phyloP scores from a whole-genome alignment of 2,888 invertebrate genomes.

The Cryptocephalus primarius region DNA sequence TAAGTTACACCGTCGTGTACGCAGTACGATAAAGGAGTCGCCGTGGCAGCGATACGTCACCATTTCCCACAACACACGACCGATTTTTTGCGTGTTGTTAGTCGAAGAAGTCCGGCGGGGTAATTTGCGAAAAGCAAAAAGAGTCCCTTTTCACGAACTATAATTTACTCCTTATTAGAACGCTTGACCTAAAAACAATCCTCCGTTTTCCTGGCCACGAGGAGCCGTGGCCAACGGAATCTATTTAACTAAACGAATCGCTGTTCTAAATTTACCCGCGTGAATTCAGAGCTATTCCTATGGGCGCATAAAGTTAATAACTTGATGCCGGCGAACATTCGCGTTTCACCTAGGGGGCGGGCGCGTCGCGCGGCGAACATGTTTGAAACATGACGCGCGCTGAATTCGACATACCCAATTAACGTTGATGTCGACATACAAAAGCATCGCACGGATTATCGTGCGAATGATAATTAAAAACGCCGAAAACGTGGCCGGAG shows the following conservation, averaged over 20 bases:
- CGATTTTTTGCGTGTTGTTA: too few relatives aligned
- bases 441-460: constrained; percentile 3
- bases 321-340: constrained; percentile 12
- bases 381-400: constrained; percentile 2
- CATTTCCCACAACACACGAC: too few relatives aligned
- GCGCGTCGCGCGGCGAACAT: constrained; percentile 3
- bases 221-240: constrained; percentile 7
- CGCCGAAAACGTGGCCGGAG: background rate
- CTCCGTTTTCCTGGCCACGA: too few relatives aligned
- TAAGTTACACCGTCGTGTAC: too few relatives aligned
- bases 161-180: too few relatives aligned
- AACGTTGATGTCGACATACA: constrained; percentile 1
- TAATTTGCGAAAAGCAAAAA: too few relatives aligned
- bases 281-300: constrained; percentile 10
- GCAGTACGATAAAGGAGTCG: too few relatives aligned
- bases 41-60: too few relatives aligned
- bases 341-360: constrained; percentile 4
- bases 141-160: too few relatives aligned
- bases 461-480: constrained; percentile 1
- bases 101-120: too few relatives aligned
- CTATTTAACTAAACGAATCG: constrained; percentile 18
- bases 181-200: too few relatives aligned
- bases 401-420: constrained; percentile 3
- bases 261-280: constrained; percentile 17
- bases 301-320: constrained; percentile 17